Base-by-base conservation (phyloP, 2,113 vertebrate genomes). In the Cyrtonyx montezumae region DNA sequence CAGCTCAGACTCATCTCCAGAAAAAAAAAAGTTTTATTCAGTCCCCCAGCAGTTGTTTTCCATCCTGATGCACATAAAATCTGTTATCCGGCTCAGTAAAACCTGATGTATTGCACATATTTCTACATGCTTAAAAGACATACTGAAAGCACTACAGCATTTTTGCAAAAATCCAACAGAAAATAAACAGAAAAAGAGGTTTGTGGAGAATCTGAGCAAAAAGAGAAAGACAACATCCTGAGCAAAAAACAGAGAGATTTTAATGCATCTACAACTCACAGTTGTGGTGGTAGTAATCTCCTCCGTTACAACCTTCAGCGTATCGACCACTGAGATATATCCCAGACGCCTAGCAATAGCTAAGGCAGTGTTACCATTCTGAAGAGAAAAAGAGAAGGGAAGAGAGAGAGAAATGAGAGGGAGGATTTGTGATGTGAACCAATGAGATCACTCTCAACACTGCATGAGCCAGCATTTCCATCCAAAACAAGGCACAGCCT, bases 291-390 rank as follows among this genome's bases (percentile, higher is more conserved):
- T 99, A 91, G 99, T 98, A 76, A 99, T 97, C 96, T 99, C 99
- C 97, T 99, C 99, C 1, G 99, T 99, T 65, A 99, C 98, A 46
- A 99, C 98, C 97, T 99, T 99, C 94, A 99, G 98, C 3, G 99
- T 99, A 93, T 99, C 99, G 37, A 99, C 99, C 93, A 99, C 99
- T 3, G 99, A 99, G 97, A 99, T 99, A 88, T 99, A 99, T 89
- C 99, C 99, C 95, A 99, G 98, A 14, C 99, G 98, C 87, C 98
- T 98, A 42, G 99, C 99, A 36, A 99, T 99, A 7, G 99, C 99
- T 95, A 99, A 97, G 94, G 99, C 99, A 6, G 99, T 99, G 97
- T 99, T 99, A 83, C 99, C 99, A 97, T 99, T 99, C 99, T 99
- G 97, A 40, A 95, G 87, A 93, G 66, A 94, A 42, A 94, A 62